Evolutionary conservation across 2,797 vertebrate genomes (phyloP), one percentile per base, ranked within the genome.

Genomic region (Podarcis lilfordi): DNA sequence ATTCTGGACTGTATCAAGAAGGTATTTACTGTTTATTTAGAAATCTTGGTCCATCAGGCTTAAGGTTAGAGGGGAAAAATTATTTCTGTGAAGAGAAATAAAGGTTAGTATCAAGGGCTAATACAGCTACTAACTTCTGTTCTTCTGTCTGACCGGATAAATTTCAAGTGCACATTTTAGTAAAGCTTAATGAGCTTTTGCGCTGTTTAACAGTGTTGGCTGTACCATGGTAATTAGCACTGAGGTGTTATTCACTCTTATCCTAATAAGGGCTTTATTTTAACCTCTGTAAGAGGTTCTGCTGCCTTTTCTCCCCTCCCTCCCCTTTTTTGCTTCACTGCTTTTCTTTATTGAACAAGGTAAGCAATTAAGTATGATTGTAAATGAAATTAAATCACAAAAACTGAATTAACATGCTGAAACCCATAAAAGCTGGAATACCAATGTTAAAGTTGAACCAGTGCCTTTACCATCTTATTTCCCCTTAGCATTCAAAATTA

Each of bases 291-390:
- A 91, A 95, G 87, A 93, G 87, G 87, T 94, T 89, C 71, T 95
- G 89, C 50, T 95, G 89, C 94, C 93, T 95, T 96, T 96, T 94
- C 89, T 92, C 95, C 94, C 86, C 93, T 88, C 50, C 50, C 94
- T 32, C 15, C 35, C 89, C 96, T 95, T 94, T 95, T 96, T 95
- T 95, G 92, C 94, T 96, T 95, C 93, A 93, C 90, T 94, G 89
- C 87, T 95, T 96, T 95, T 77, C 88, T 96, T 96, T 96, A 96
- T 94, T 95, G 94, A 96, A 95, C 92, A 95, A 85, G 85, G 90
- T 88, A 95, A 93, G 89, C 86, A 95, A 95, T 96, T 96, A 95
- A 95, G 83, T 92, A 92, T 94, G 86, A 94, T 92, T 96, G 92
- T 93, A 78, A 40, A 93, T 91, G 80, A 94, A 96, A 95, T 95